Evolutionary conservation across 2,113 vertebrate genomes (phyloP).

Genomic region (Electrona antarctica): DNA sequence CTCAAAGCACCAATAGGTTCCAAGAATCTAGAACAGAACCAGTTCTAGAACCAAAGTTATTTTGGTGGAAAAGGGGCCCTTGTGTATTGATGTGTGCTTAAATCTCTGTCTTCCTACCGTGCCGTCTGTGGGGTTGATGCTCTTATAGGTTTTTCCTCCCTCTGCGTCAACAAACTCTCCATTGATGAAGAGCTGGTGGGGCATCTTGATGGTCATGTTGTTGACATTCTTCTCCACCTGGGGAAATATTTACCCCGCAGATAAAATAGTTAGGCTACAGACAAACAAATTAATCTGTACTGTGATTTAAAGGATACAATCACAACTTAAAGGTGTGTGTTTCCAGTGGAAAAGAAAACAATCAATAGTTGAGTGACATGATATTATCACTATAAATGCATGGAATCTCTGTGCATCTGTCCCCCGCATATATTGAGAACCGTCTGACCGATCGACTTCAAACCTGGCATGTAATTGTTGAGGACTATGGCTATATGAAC

Average conservation of each 20-base stretch:
- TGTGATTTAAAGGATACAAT: background rate
- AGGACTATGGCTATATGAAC: background rate
- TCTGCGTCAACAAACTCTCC: constrained; percentile 84
- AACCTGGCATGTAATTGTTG: background rate
- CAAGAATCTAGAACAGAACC: too few species aligned
- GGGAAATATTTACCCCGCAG: background rate
- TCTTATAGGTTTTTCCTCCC: constrained; percentile 80
- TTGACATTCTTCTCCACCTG: constrained; percentile 81
- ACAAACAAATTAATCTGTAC: background rate
- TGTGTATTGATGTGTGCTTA: too few species aligned
- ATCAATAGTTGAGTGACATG: too few species aligned
- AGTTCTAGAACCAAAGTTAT: too few species aligned
- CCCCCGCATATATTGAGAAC: too few species aligned
- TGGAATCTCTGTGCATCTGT: background rate
- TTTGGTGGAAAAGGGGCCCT: too few species aligned
- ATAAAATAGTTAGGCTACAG: background rate
- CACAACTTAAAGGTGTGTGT: too few species aligned
- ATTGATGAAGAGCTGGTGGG: constrained; percentile 83
- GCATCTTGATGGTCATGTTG: constrained; percentile 80
- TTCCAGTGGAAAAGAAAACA: too few species aligned
- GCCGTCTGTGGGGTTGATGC: constrained; percentile 81
- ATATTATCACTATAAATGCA: too few species aligned
- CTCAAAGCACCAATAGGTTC: too few species aligned
- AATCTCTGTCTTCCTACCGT: constrained; percentile 27
- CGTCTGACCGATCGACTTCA: too few species aligned